A percentile compares a stretch with the other conserved stretches of the same genome.
phyloP scores from a whole-genome alignment of 35 echinoderm and acorn worm species.

The Ophiothrix spiculata region DNA sequence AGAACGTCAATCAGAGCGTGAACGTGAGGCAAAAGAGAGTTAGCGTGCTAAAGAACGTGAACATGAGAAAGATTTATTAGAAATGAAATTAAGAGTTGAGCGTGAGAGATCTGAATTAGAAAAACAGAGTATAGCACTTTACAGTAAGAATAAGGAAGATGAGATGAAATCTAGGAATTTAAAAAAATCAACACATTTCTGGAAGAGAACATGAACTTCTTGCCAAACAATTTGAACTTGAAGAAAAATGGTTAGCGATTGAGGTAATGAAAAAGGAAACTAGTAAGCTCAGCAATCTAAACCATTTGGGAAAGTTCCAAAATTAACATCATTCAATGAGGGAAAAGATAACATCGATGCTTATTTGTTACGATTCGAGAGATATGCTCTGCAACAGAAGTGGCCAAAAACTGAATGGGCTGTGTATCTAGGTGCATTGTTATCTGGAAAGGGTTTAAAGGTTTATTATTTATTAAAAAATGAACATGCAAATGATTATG shows the following conservation, averaged over 20 bases:
- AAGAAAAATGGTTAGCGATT: not conserved
- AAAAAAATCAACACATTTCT: not conserved
- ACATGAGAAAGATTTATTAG: no score
- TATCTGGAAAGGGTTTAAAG: not conserved
- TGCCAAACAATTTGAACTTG: not conserved
- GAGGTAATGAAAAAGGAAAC: not conserved
- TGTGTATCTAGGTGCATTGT: slow-evolving; percentile 14
- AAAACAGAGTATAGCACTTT: not conserved
- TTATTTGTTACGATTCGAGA: slow-evolving; percentile 42
- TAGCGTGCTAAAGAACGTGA: no score
- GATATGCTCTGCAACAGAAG: slow-evolving; percentile 27
- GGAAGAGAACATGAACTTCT: not conserved
- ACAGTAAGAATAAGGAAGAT: not conserved
- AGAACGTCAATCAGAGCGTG: no score
- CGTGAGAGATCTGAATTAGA: not conserved
- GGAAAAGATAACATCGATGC: slow-evolving; percentile 57
- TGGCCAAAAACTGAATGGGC: slow-evolving; percentile 39
- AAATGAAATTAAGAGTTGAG: no score
- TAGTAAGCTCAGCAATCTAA: not conserved
- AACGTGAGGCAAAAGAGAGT: no score
- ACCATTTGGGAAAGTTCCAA: slow-evolving; percentile 24
- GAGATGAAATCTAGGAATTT: not conserved
- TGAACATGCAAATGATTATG: slow-evolving; percentile 33
- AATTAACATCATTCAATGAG: slow-evolving; percentile 49
- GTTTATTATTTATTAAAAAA: slow-evolving; percentile 9